Evolutionary conservation across 2,888 invertebrate species (phyloP), one percentile per base, ranked within the genome.

Genomic region (Dryococelus australis): DNA sequence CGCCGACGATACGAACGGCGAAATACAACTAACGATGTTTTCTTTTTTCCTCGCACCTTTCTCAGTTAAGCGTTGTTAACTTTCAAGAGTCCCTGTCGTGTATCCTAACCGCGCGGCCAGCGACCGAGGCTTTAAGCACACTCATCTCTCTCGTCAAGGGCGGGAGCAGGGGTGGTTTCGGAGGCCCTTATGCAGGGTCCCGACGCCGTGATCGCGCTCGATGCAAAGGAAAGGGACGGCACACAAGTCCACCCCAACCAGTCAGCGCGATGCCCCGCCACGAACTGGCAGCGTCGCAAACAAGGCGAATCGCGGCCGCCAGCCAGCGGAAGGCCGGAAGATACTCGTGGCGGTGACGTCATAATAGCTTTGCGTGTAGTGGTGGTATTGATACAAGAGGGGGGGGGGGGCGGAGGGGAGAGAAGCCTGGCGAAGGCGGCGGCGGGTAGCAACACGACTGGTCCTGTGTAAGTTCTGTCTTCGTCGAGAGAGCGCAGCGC

Each of bases 151-250:
- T 20, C 24, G 87, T 16, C 24, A 27, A 83, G 83, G 0, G 80
- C 26, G 43, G 79, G 87, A 47, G 51, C 12, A 6, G 27, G 28
- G 86, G 47, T 28, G 78, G 79, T 16, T 43, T 27, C 16, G 80
- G 86, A 16, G 86, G 80, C 43, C 35, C 83, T 83, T 35, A 43
- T 43, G 83, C 83, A 83, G 83, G 83, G 83, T 35, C 83, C 83
- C 83, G 83, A 43, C 83, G 83, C 26, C 10, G 83, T 16, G 20
- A n/a, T 6, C 5, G 26, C 83, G 43, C 83, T 1, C 83, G 26
- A 28, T 83, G 35, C 9, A 20, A 28, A 27, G 20, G 28, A 28
- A 27, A 83, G 28, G 0, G 13, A n/a, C 12, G 27, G 35, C 4
- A 1, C 35, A 47, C 16, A 47, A n/a, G n/a, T n/a, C n/a, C n/a